These are phyloP conservation scores for Sebastes variabilis DNA, from an alignment of 2,797 vertebrate genomes.

Conservation along the genomic window DNA sequence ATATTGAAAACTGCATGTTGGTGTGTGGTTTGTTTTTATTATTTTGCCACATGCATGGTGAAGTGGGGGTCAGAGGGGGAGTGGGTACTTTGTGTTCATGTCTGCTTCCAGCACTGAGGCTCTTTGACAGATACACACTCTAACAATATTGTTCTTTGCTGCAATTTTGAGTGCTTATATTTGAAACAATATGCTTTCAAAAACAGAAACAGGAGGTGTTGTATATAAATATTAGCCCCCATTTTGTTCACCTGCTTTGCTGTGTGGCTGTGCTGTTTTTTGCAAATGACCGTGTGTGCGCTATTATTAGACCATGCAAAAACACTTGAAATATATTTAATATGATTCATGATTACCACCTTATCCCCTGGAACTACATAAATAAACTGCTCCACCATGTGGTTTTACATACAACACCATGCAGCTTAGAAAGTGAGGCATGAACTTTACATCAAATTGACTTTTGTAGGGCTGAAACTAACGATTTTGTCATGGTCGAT, in stretches of 20 bases:
- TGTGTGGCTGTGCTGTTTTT: background rate
- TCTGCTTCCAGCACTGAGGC: background rate
- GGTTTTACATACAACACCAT: conserved; percentile 1
- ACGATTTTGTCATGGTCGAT: too few relatives aligned
- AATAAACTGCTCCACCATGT: background rate
- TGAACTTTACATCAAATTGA: background rate
- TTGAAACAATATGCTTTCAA: background rate
- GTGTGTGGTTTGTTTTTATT: background rate
- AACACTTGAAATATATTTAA: background rate
- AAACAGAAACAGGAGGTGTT: background rate
- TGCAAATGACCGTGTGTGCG: background rate
- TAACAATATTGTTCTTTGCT: background rate
- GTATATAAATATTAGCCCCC: background rate
- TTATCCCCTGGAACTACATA: background rate
- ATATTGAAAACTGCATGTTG: background rate
- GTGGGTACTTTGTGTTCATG: background rate
- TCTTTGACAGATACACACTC: background rate
- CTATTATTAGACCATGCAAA: background rate
- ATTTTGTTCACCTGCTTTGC: background rate
- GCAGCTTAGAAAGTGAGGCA: background rate
- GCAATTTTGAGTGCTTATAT: background rate
- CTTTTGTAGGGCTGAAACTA: too few relatives aligned
- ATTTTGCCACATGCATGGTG: background rate
- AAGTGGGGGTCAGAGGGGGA: background rate
- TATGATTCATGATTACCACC: background rate